These are phyloP conservation scores for Hippocampus zosterae DNA, from an alignment of 2,113 vertebrate genomes.

Conservation along the genomic window DNA sequence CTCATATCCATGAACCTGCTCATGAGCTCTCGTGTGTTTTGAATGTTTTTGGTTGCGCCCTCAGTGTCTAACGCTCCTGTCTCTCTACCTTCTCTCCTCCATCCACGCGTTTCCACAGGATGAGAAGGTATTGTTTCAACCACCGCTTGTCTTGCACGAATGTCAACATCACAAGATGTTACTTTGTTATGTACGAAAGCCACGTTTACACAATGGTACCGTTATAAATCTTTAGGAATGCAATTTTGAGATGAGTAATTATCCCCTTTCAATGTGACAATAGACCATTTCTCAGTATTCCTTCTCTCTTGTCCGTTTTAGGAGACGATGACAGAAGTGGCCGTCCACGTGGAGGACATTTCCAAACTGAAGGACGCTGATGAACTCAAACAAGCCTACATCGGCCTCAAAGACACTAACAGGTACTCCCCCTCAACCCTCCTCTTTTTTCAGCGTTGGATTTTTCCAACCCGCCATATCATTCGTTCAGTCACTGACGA, in stretches of 20 bases:
- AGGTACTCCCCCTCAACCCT: conserved; percentile 61
- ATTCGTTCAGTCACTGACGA: neutral
- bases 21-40: neutral
- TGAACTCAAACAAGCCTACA: conserved; percentile 93
- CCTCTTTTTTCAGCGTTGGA: neutral
- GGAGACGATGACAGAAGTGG: conserved; percentile 96
- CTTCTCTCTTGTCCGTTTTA: conserved; percentile 35
- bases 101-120: conserved; percentile 80
- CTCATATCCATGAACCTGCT: neutral
- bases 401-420: conserved; percentile 96
- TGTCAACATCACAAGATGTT: neutral
- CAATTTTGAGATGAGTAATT: too few relatives aligned
- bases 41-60: conserved; percentile 4
- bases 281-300: too few relatives aligned
- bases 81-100: conserved; percentile 71
- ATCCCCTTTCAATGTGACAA: too few relatives aligned
- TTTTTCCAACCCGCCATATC: neutral
- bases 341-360: conserved; percentile 85
- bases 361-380: conserved; percentile 93
- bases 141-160: conserved; percentile 20
- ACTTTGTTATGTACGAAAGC: too few relatives aligned
- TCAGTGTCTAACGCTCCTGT: conserved; percentile 51
- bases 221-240: too few relatives aligned
- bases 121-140: conserved; percentile 86
- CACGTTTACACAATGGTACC: too few relatives aligned